A percentile compares a stretch with the other conserved stretches of the same genome.
Evolutionary conservation across 2,113 vertebrate species (phyloP).

Genomic region (Spea bombifrons): DNA sequence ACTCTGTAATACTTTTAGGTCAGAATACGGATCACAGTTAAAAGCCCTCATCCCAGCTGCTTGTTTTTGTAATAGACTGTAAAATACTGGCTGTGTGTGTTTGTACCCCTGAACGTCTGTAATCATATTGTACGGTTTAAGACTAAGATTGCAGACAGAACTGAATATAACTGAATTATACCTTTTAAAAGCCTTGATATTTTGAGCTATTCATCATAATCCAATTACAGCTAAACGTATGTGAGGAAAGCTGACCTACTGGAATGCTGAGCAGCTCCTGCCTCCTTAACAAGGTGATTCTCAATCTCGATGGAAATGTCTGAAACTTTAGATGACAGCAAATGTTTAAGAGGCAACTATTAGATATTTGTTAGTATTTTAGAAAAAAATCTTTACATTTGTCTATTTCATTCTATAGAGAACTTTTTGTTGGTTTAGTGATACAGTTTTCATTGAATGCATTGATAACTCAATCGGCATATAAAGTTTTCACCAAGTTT

Average conservation of each 20-base stretch:
- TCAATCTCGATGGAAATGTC: neutral
- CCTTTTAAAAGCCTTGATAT: slow-evolving; percentile 15
- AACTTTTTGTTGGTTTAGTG: too few species aligned
- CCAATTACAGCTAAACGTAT: slow-evolving; percentile 22
- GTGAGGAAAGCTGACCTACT: slow-evolving; percentile 11
- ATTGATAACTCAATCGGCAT: too few species aligned
- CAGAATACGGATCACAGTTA: neutral
- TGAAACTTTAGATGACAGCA: slow-evolving; percentile 20
- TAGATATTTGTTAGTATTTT: too few species aligned
- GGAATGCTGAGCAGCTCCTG: slow-evolving; percentile 19
- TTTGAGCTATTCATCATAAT: slow-evolving; percentile 35
- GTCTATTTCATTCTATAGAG: too few species aligned
- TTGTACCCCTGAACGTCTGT: slow-evolving; percentile 15
- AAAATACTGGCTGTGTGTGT: neutral
- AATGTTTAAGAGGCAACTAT: neutral
- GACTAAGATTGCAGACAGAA: slow-evolving; percentile 5
- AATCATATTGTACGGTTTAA: slow-evolving; percentile 6
- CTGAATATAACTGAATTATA: slow-evolving; percentile 17
- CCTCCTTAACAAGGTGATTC: slow-evolving; percentile 10
- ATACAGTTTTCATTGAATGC: too few species aligned
- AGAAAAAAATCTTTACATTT: too few species aligned
- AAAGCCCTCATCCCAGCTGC: neutral
- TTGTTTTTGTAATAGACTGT: slow-evolving; percentile 1
- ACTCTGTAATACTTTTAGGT: neutral
- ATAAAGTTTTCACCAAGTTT: too few species aligned